Evolutionary conservation across 2,888 invertebrate species (phyloP).

Genomic region (Tenthredo amoena): DNA sequence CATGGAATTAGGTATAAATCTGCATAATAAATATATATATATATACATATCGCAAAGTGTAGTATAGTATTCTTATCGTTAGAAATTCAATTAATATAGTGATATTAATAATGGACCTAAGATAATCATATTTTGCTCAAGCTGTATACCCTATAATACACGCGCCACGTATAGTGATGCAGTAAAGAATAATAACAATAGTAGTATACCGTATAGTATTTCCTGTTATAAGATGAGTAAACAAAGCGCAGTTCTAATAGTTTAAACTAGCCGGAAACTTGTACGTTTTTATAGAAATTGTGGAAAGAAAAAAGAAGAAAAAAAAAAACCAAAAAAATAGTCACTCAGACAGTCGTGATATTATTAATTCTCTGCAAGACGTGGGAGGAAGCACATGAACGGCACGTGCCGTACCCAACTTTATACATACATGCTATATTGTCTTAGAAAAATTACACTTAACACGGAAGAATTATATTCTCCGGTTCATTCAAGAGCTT

Average conservation of each 20-base stretch:
- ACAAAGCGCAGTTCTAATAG: neutral
- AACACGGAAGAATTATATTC: slow-evolving; percentile 26
- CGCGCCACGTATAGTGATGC: neutral
- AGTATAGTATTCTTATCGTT: slow-evolving; percentile 16
- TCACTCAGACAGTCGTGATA: slow-evolving; percentile 13
- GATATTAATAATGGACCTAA: slow-evolving; percentile 29
- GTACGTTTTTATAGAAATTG: neutral
- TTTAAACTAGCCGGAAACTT: neutral
- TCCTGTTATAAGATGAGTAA: neutral
- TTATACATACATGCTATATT: neutral
- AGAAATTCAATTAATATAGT: slow-evolving; percentile 42
- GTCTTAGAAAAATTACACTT: slow-evolving; percentile 33
- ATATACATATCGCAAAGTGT: neutral
- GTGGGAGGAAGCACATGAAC: neutral
- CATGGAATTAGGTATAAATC: neutral
- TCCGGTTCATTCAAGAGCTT: neutral
- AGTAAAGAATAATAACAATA: neutral
- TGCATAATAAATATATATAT: neutral
- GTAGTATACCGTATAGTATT: neutral
- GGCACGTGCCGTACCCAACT: slow-evolving; percentile 33
- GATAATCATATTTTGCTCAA: neutral
- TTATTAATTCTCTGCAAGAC: slow-evolving; percentile 37
- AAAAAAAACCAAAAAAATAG: neutral
- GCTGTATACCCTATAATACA: neutral
- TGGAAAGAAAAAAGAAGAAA: neutral